These are phyloP conservation scores for Eulemur albifrons DNA, from an alignment of 2,797 vertebrate species.

Conservation along the genomic window DNA sequence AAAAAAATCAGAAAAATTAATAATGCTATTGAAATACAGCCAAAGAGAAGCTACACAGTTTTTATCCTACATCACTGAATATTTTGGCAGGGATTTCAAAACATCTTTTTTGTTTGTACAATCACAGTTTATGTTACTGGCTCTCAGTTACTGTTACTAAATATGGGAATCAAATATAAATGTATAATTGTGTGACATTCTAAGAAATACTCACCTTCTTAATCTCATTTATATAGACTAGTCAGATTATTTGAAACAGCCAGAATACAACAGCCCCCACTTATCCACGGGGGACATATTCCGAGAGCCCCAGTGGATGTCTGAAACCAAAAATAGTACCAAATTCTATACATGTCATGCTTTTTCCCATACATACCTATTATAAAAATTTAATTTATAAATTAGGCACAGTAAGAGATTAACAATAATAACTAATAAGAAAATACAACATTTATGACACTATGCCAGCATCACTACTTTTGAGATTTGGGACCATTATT, in stretches of 20 bases:
- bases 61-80: neutral
- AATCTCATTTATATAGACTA: neutral
- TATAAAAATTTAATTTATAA: neutral
- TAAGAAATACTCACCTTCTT: neutral
- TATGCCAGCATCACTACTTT: neutral
- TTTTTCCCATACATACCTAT: neutral
- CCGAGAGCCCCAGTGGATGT: neutral
- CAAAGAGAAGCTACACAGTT: neutral
- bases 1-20: slow-evolving; percentile 28
- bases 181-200: neutral
- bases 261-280: neutral
- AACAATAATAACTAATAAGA: neutral
- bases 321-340: neutral
- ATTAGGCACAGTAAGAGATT: neutral
- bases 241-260: neutral
- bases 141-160: neutral
- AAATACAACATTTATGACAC: neutral
- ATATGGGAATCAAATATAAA: neutral
- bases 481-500: neutral
- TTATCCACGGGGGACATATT: neutral
- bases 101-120: neutral
- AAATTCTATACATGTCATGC: neutral
- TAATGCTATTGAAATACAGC: slow-evolving; percentile 20
- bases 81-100: slow-evolving; percentile 23
- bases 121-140: neutral